Evolutionary conservation across 2,797 vertebrate species (phyloP), one percentile per base, ranked within the genome.

Genomic region (Nannoperca obscura): DNA sequence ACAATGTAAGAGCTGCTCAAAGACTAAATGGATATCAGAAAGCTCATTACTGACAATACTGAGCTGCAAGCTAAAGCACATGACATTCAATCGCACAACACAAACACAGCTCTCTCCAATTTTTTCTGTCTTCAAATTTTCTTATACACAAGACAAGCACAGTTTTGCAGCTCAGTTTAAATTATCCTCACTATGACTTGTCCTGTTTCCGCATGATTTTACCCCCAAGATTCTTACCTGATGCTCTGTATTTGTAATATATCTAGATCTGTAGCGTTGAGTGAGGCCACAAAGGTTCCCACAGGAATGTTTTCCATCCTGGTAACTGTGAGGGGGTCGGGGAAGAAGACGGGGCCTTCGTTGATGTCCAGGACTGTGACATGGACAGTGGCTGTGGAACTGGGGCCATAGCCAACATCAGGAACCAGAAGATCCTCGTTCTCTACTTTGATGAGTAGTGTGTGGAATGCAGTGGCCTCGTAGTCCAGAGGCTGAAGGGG

Each of bases 221-320:
- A 27, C 2, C 24, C 24, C 11, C 7, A 2, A 20, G 4, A 11
- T 19, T 32, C 96, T 91, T 84, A 99, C 98, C 97, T 96, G 93
- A 99, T 96, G 79, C 95, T 97, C 88, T 99, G 98, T 2, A 91
- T 93, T 84, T 98, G 96, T 80, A 97, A 81, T 13, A 95, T 96
- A n/a, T 99, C 98, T 0, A 97, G 98, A 89, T 99, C 98, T 0
- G 97, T 97, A 63, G 98, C 97, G 0, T 97, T 99, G 57, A 97
- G 95, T 0, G 96, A 96, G 1, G 97, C 94, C 77, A 99, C 96
- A 36, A 96, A 93, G 14, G 96, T 99, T 82, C 97, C 97, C 13
- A 97, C 50, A 0, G 97, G 95, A 69, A 98, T 94, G 88, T 99
- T 97, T 83, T 99, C 98, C 68, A 89, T 94, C 83, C 89, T 96